Evolutionary conservation across 2,113 vertebrate species (phyloP).

Genomic region (Epinephelus lanceolatus): DNA sequence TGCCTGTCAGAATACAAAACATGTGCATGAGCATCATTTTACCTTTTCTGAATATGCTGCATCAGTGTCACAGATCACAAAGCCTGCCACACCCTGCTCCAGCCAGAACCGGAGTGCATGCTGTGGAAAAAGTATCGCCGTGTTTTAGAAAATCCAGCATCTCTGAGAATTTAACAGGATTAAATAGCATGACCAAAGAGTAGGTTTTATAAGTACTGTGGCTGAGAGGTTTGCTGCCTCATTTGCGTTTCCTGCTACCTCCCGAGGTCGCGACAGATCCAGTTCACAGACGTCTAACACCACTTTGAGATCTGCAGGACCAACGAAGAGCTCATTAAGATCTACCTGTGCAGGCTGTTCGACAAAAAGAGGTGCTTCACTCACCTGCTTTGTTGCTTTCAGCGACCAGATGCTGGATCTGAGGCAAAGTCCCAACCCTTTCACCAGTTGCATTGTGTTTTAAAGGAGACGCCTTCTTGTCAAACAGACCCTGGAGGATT

Average conservation of each 20-base stretch:
- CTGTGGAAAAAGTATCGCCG: slow-evolving; percentile 41
- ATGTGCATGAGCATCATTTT: neutral
- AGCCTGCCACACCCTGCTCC: slow-evolving; percentile 80
- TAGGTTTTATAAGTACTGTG: slow-evolving; percentile 44
- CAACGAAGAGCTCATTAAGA: neutral
- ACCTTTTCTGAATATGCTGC: slow-evolving; percentile 78
- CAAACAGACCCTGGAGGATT: slow-evolving; percentile 78
- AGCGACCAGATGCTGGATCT: slow-evolving; percentile 76
- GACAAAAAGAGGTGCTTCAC: neutral
- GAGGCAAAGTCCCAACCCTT: slow-evolving; percentile 52
- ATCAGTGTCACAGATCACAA: slow-evolving; percentile 82
- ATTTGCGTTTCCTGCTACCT: slow-evolving; percentile 11
- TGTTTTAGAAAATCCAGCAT: neutral
- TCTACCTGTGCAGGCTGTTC: neutral
- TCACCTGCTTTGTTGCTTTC: slow-evolving; percentile 77
- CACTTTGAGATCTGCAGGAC: slow-evolving; percentile 76
- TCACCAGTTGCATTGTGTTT: slow-evolving; percentile 53
- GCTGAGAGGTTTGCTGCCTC: slow-evolving; percentile 16
- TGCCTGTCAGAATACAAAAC: neutral
- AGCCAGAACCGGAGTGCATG: slow-evolving; percentile 78
- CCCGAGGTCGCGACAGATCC: slow-evolving; percentile 37
- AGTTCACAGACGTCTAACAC: slow-evolving; percentile 80
- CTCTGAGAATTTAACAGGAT: neutral
- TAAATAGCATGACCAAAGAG: neutral
- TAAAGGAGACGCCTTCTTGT: slow-evolving; percentile 33